Base-by-base conservation (phyloP, 2,888 invertebrate species). In the Spodoptera littoralis region DNA sequence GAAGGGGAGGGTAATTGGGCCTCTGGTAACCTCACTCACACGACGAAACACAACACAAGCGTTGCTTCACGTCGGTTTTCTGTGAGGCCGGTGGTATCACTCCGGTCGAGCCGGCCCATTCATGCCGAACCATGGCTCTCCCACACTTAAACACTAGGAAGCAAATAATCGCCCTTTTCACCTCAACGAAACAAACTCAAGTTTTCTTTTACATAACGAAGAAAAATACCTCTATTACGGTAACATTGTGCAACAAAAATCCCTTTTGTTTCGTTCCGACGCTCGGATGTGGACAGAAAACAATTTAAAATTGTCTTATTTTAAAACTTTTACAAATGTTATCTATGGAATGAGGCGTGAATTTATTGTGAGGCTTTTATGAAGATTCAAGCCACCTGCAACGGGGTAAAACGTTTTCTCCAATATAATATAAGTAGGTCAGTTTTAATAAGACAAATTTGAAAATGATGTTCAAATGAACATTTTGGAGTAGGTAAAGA, bases 241-340 rank as follows among this genome's bases (percentile, higher is more conserved):
- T 51, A 70, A 73, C 63, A 54, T 51, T 55, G 44, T 60, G 30
- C 53, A 65, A 74, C 60, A 64, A 64, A 73, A 70, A 77, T 77
- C 62, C 66, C 53, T 60, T 77, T 77, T 74, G 64, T 77, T 76
- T 70, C 66, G 66, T 55, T 52, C 54, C 61, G 53, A 42, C 60
- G 64, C 57, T 48, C 11, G 56, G 30, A 36, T 50, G 68, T 56
- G 65, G 63, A 61, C 56, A 51, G 60, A 55, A 66, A 66, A 66
- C 70, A 60, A 73, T 77, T 70, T 66, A 5, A 77, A 76, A 70
- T 66, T 61, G 75, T 77, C 74, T 77, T 73, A 73, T 74, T 77
- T 70, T 67, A 61, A 77, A 70, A 70, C 13, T 60, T 54, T 36
- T 51, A 56, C 59, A 59, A 71, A 74, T 56, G 30, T 70, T 69